Evolutionary conservation across 2,888 invertebrate genomes (phyloP), one percentile per base, ranked within the genome.

Genomic region (Automeris io): DNA sequence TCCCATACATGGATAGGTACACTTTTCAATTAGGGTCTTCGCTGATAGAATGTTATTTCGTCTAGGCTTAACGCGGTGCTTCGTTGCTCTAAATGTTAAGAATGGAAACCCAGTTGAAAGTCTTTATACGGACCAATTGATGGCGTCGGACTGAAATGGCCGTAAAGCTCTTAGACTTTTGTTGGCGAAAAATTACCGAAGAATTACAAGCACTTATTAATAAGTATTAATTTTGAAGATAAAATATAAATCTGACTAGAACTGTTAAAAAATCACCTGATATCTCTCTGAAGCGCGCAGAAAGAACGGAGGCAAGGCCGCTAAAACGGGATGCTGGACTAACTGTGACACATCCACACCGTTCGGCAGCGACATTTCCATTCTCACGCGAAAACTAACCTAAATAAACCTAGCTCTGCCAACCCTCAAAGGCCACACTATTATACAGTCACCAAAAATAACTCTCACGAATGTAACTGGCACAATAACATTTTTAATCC

Each of bases 221-320:
- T 3, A 11, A 3, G 3, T 18, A 18, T 24, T 19, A 29, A 5
- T 26, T 6, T 32, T 29, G n/a, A 2, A 38, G n/a, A 22, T 9
- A 2, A 19, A 16, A 1, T 9, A 8, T n/a, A 33, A 36, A n/a
- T 13, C 33, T 41, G 24, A 23, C 22, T 38, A 5, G 31, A 33
- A 47, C 46, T 47, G 49, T 23, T 58, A 29, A 8, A 16, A 16
- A 7, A 29, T 58, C 68, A 87, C 87, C 86, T 97, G 97, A 80
- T 97, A 98, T 62, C 97, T 90, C 73, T 98, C 97, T 13, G 94
- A 93, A 41, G 95, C 95, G 54, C 95, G 89, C 42, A 95, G 82
- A 77, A 96, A 95, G 79, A 95, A 95, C n/a, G 95, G 95, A 33
- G 95, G 95, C 59, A 94, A 73, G 0, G 93, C 93, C 22, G 93